Conservation (phyloP, 2,888 invertebrate genomes). For the Ennomos fuscantarius region DNA sequence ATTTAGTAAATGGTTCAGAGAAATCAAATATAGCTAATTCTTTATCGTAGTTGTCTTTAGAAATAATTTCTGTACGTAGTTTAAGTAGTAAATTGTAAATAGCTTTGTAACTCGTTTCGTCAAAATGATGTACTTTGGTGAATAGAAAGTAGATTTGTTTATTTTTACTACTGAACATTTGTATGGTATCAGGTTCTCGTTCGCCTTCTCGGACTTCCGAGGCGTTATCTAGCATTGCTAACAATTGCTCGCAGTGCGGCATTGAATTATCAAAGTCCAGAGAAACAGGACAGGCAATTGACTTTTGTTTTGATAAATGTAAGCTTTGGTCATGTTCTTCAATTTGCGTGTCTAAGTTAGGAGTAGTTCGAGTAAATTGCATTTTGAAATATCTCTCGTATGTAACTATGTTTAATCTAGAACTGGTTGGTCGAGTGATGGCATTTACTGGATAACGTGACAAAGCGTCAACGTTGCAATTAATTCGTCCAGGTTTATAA, state of each 20-base stretch:
- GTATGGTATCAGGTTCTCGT: neutral
- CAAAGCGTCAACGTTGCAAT: neutral
- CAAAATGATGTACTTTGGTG: slow-evolving; percentile 30
- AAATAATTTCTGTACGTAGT: slow-evolving; percentile 8
- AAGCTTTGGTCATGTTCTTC: slow-evolving; percentile 9
- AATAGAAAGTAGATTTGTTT: slow-evolving; percentile 24
- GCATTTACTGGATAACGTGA: neutral
- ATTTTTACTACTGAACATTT: neutral
- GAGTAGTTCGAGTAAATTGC: slow-evolving; percentile 2
- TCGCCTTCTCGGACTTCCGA: neutral
- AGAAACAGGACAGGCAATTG: slow-evolving; percentile 21
- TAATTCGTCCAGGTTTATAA: too few relatives aligned
- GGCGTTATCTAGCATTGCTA: neutral
- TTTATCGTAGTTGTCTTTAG: too few relatives aligned
- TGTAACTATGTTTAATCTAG: neutral
- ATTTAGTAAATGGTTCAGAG: too few relatives aligned
- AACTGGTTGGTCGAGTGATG: neutral
- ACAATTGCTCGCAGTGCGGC: slow-evolving; percentile 22
- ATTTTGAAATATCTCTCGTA: neutral
- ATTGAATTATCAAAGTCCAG: slow-evolving; percentile 27
- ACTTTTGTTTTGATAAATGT: slow-evolving; percentile 15
- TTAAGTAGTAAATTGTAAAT: slow-evolving; percentile 26
- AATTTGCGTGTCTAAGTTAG: slow-evolving; percentile 10
- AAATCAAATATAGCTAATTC: too few relatives aligned
- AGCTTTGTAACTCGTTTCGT: slow-evolving; percentile 21